Evolutionary conservation across 2,888 invertebrate genomes (phyloP).

Genomic region (Tethea ocularis): DNA sequence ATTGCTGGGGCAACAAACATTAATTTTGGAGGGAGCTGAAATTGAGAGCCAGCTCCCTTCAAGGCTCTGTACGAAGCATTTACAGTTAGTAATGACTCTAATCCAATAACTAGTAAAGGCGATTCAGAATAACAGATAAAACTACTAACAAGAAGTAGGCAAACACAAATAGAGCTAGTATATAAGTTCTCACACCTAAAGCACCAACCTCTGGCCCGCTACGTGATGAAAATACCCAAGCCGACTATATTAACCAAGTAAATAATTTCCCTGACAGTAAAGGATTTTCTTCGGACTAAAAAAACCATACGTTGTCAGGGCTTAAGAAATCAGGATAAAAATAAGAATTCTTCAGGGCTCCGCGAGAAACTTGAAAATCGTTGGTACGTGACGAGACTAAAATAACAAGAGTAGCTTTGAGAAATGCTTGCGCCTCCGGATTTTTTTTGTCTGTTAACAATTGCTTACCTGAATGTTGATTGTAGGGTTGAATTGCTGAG

Average conservation of each 20-base stretch:
- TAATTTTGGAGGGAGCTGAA: too few relatives aligned
- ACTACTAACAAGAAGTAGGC: constrained; percentile 10
- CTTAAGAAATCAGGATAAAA: constrained; percentile 44
- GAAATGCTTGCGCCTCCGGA: constrained; percentile 3
- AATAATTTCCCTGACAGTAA: constrained; percentile 66
- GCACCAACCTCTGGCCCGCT: constrained; percentile 13
- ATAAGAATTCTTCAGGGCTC: constrained; percentile 54
- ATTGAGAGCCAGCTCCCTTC: too few relatives aligned
- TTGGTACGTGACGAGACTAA: constrained; percentile 58
- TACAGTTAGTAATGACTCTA: too few relatives aligned
- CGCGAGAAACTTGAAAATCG: constrained; percentile 67
- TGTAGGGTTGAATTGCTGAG: neutral
- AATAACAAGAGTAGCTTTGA: constrained; percentile 1
- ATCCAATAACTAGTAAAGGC: too few relatives aligned
- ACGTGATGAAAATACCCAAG: constrained; percentile 54
- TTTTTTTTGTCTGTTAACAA: constrained; percentile 25
- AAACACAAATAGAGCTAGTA: constrained; percentile 26
- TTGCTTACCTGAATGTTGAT: constrained; percentile 22
- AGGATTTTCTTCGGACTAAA: constrained; percentile 48
- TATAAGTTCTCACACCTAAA: constrained; percentile 36
- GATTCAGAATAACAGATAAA: neutral
- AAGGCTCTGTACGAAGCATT: too few relatives aligned
- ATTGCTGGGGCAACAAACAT: too few relatives aligned
- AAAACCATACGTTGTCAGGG: constrained; percentile 46
- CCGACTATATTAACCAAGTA: constrained; percentile 61